These are phyloP conservation scores for Zeus faber DNA, from an alignment of 2,113 vertebrate species.

Conservation along the genomic window DNA sequence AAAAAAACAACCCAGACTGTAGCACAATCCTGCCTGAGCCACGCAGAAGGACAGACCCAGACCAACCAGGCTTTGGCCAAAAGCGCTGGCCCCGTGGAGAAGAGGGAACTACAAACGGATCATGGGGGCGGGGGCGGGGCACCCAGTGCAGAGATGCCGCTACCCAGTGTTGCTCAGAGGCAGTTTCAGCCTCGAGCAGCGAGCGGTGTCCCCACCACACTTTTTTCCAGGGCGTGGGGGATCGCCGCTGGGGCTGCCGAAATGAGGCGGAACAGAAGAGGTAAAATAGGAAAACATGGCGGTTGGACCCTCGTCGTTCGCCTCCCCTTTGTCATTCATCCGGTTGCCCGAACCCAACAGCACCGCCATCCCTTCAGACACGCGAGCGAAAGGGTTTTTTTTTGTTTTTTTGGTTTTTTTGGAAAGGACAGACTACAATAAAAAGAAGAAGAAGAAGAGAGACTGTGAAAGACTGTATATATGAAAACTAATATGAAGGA, in stretches of 20 bases:
- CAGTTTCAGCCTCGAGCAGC: conserved; percentile 25
- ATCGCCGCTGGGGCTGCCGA: background rate
- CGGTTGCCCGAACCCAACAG: conserved; percentile 32
- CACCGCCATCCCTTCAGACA: conserved; percentile 41
- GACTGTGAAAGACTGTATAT: conserved; percentile 42
- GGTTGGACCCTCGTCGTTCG: too few relatives aligned
- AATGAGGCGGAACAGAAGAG: background rate
- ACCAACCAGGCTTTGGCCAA: background rate
- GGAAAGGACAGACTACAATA: conserved; percentile 15
- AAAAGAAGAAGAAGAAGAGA: conserved; percentile 4
- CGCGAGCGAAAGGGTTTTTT: conserved; percentile 45
- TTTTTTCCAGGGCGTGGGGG: background rate
- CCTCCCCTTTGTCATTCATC: background rate
- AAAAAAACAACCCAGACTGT: conserved; percentile 2
- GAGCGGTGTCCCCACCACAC: background rate
- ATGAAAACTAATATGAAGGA: conserved; percentile 60
- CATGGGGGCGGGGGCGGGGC: conserved; percentile 4
- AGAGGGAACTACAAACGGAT: conserved; percentile 2
- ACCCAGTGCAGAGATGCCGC: conserved; percentile 20
- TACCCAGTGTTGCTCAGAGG: conserved; percentile 47
- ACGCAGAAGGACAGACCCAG: background rate
- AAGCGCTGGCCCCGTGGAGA: conserved; percentile 10
- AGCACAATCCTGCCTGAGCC: background rate
- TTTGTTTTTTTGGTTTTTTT: too few relatives aligned
- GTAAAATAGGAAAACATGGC: too few relatives aligned